A percentile compares a stretch with the other conserved stretches of the same genome.
These are phyloP conservation scores for Leptopilina myrica DNA, from an alignment of 2,888 invertebrate genomes.

Conservation along the genomic window DNA sequence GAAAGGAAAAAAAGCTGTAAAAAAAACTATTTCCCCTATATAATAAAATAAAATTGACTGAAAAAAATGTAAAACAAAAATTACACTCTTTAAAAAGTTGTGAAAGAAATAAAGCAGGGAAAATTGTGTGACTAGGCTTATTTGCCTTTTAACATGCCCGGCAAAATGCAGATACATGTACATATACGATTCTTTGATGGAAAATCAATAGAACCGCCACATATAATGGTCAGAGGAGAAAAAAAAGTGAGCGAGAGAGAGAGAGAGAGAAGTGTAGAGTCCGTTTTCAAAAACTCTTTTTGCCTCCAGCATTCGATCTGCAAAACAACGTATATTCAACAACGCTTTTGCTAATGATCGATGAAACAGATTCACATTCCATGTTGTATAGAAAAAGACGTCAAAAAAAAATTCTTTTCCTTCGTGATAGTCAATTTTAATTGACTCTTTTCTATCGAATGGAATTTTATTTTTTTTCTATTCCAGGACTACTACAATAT, in stretches of 20 bases:
- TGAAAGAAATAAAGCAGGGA: too few species aligned
- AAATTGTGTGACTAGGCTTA: not conserved
- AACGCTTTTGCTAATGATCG: constrained; percentile 9
- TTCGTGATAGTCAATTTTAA: not conserved
- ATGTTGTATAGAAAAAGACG: not conserved
- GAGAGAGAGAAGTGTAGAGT: not conserved
- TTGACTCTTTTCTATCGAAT: constrained; percentile 1
- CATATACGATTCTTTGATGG: constrained; percentile 9
- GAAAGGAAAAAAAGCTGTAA: too few species aligned
- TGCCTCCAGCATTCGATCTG: constrained; percentile 12
- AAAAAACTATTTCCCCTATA: too few species aligned
- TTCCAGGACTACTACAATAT: not conserved
- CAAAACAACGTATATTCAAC: not conserved
- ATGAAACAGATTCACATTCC: not conserved
- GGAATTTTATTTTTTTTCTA: not conserved
- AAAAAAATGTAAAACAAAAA: too few species aligned
- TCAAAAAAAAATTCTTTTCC: too few species aligned
- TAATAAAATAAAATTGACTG: too few species aligned
- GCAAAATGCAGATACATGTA: not conserved
- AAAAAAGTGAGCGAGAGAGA: not conserved
- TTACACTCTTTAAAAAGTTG: too few species aligned
- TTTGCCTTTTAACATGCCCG: not conserved
- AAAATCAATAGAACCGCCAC: constrained; percentile 18
- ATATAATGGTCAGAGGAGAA: not conserved
- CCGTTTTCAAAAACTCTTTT: constrained; percentile 25